Conservation (phyloP, 1,140 invertebrate species). For the Drosophila lowei region DNA sequence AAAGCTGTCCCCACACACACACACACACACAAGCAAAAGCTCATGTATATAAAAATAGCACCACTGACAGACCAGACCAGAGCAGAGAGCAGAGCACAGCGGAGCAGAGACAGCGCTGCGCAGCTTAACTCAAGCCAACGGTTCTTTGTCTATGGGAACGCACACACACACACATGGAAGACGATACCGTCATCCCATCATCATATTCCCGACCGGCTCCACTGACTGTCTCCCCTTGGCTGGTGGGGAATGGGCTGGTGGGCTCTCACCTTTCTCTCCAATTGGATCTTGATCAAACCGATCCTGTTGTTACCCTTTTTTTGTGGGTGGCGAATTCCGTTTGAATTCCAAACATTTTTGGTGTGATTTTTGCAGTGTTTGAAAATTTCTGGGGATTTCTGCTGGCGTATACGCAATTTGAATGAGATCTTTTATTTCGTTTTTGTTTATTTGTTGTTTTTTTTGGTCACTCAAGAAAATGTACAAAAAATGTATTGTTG, state of each 20-base stretch:
- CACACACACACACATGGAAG: neutral
- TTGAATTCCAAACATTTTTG: too few species aligned
- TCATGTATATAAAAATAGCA: constrained; percentile 34
- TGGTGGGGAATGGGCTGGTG: too few species aligned
- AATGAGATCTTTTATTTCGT: neutral
- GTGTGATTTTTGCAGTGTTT: too few species aligned
- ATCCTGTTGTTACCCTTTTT: too few species aligned
- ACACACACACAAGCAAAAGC: constrained; percentile 1
- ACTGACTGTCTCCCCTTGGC: neutral
- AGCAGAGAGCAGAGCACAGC: neutral
- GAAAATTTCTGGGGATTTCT: constrained; percentile 13
- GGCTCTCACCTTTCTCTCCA: too few species aligned
- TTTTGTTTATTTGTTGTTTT: neutral
- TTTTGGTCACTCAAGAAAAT: constrained; percentile 18
- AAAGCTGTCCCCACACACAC: constrained; percentile 1
- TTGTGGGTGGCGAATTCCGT: too few species aligned
- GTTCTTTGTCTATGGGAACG: constrained; percentile 27
- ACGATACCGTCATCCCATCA: constrained; percentile 19
- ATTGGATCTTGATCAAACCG: too few species aligned
- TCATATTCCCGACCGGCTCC: constrained; percentile 18
- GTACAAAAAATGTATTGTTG: constrained; percentile 4
- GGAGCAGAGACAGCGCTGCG: neutral
- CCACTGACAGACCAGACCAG: too few species aligned
- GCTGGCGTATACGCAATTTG: neutral
- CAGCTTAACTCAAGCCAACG: too few species aligned